Evolutionary conservation across 2,797 vertebrate genomes (phyloP).

Genomic region (Galaxias olidus): DNA sequence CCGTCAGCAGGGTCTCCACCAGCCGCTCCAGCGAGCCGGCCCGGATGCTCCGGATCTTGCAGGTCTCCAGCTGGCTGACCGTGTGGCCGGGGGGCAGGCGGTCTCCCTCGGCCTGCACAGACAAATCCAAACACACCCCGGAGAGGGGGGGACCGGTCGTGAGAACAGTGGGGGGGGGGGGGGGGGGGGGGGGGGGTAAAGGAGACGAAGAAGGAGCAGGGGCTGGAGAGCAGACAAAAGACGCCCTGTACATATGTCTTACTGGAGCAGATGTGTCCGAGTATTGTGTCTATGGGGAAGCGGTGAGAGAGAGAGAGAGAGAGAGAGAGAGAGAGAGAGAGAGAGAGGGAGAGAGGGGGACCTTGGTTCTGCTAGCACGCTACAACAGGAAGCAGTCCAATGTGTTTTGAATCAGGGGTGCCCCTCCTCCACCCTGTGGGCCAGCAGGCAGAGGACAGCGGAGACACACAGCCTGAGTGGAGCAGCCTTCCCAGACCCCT

Average conservation of each 20-base stretch:
- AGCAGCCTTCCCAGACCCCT: constrained; percentile 29
- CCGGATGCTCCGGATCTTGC: constrained; percentile 93
- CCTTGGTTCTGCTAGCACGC: constrained; percentile 68
- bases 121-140: background rate
- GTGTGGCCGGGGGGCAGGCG: constrained; percentile 90
- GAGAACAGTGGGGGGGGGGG: constrained; percentile 32
- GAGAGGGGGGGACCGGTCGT: constrained; percentile 20
- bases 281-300: constrained; percentile 50
- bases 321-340: constrained; percentile 35
- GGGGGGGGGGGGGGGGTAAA: constrained; percentile 17
- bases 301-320: constrained; percentile 21
- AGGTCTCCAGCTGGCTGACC: constrained; percentile 92
- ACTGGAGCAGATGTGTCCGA: constrained; percentile 56
- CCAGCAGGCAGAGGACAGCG: constrained; percentile 34
- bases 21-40: constrained; percentile 93
- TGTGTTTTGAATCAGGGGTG: constrained; percentile 86
- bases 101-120: constrained; percentile 85
- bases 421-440: constrained; percentile 50
- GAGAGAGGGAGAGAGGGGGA: constrained; percentile 20
- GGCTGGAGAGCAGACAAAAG: constrained; percentile 10
- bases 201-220: constrained; percentile 33
- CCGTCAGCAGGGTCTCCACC: constrained; percentile 92
- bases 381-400: constrained; percentile 85
- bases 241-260: constrained; percentile 46
- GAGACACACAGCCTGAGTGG: constrained; percentile 44